Base-by-base conservation (phyloP, 1,140 invertebrate genomes). In the Orius laevigatus region DNA sequence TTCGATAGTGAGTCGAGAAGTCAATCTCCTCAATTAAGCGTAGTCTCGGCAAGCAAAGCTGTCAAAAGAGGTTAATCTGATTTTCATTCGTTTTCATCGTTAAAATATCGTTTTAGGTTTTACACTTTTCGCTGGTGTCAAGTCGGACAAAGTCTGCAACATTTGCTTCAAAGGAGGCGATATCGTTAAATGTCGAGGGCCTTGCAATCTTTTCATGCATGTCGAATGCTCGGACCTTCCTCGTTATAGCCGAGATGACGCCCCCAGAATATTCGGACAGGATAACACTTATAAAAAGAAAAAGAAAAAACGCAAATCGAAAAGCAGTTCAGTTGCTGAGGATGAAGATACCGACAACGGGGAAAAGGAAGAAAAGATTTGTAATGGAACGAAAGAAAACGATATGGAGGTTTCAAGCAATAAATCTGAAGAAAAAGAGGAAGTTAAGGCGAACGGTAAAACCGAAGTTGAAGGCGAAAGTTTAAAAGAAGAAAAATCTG, bases 111-210 rank as follows among this genome's bases (percentile, higher is more conserved):
- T 15, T 42, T 15, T 20, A 25, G 48, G 42, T 51, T 15, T 39
- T n/a, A 19, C 45, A 5, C 36, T 55, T 6, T 55, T 55, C 31
- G 31, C 12, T 3, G 54, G 54, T 4, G 39, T 45, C 2, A 53
- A 51, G 33, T 32, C 20, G 11, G 50, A 51, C 12, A 56, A 52
- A 48, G 50, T 56, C 10, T 53, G 43, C 31, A 15, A 70, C 56
- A 74, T 80, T 9, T 82, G 78, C 58, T 72, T 79, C 49, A 72
- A 79, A 47, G 80, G 77, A 53, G 70, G 69, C 0, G 68, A 74
- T 43, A 60, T 80, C 10, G 63, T 77, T 0, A 72, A 76, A 57
- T 82, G 79, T 56, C 73, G 72, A 59, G 73, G 75, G 0, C 55
- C 57, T 3, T 76, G 74, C 55, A 59, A 62, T 54, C 63, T 63